Percentiles rank a stretch among this genome's conserved stretches.
Evolutionary conservation across 2,888 invertebrate genomes (phyloP).

Genomic region (Eupithecia pulchellata): DNA sequence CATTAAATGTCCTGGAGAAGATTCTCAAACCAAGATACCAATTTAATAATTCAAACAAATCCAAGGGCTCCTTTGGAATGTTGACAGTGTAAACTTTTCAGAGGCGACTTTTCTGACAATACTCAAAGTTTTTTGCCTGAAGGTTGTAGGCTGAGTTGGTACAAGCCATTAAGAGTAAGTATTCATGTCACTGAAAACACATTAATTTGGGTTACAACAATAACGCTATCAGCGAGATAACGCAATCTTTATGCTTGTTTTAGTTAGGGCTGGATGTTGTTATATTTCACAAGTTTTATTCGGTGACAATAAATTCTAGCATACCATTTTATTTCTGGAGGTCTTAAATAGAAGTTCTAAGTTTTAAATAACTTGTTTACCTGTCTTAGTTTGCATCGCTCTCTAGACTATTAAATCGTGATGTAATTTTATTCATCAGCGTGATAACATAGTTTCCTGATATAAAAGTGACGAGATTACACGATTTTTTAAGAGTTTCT

Average conservation of each 20-base stretch:
- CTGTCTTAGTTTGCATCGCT: neutral
- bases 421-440: neutral
- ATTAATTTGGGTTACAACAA: slow-evolving; percentile 37
- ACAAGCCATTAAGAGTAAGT: neutral
- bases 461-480: neutral
- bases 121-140: no score
- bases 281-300: neutral
- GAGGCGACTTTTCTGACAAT: no score
- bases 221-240: slow-evolving; percentile 35
- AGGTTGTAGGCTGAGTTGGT: no score
- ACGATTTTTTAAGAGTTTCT: neutral
- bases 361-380: neutral
- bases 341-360: neutral
- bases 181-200: slow-evolving; percentile 12
- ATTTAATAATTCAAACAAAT: no score
- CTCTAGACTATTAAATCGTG: neutral
- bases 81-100: no score
- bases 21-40: no score
- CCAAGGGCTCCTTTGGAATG: no score
- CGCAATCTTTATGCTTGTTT: slow-evolving; percentile 1
- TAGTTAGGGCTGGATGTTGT: neutral
- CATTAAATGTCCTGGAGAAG: no score
- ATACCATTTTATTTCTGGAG: neutral
- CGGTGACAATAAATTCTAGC: neutral
- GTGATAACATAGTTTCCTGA: neutral